phyloP scores from a whole-genome alignment of 2,797 vertebrate species.

The Hyperoplus lanceolatus region DNA sequence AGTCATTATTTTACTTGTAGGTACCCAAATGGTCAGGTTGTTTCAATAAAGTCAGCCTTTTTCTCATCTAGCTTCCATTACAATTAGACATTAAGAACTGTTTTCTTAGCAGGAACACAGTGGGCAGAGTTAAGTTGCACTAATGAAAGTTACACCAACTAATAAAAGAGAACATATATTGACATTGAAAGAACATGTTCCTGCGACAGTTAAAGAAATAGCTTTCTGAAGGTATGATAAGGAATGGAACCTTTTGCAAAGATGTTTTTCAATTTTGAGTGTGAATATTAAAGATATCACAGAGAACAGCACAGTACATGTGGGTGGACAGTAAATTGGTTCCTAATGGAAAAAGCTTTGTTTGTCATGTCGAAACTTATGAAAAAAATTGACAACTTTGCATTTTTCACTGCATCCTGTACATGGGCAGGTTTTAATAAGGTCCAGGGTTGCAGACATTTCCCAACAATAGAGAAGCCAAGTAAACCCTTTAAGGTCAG shows the following conservation, averaged over 20 bases:
- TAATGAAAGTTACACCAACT: slow-evolving; percentile 15
- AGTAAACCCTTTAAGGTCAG: slow-evolving; percentile 53
- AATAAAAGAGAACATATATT: slow-evolving; percentile 8
- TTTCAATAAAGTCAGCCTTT: slow-evolving; percentile 10
- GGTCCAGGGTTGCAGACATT: slow-evolving; percentile 20
- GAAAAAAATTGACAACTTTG: slow-evolving; percentile 18
- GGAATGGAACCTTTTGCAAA: background rate
- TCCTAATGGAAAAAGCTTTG: background rate
- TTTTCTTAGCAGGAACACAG: background rate
- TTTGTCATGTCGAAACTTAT: slow-evolving; percentile 1
- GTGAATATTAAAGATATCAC: slow-evolving; percentile 4
- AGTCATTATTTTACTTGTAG: slow-evolving; percentile 14
- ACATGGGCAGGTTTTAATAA: slow-evolving; percentile 48
- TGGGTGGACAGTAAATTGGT: background rate
- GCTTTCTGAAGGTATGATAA: slow-evolving; percentile 25
- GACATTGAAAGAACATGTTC: slow-evolving; percentile 11
- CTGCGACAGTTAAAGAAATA: slow-evolving; percentile 2
- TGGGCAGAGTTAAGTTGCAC: slow-evolving; percentile 11
- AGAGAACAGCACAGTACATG: background rate
- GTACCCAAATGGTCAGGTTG: background rate
- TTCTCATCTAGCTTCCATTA: slow-evolving; percentile 2
- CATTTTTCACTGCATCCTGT: slow-evolving; percentile 21
- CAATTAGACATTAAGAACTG: slow-evolving; percentile 8
- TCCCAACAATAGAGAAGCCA: slow-evolving; percentile 21
- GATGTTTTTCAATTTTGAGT: background rate